Conservation (phyloP, 2,113 vertebrate species). For the Nanger granti region DNA sequence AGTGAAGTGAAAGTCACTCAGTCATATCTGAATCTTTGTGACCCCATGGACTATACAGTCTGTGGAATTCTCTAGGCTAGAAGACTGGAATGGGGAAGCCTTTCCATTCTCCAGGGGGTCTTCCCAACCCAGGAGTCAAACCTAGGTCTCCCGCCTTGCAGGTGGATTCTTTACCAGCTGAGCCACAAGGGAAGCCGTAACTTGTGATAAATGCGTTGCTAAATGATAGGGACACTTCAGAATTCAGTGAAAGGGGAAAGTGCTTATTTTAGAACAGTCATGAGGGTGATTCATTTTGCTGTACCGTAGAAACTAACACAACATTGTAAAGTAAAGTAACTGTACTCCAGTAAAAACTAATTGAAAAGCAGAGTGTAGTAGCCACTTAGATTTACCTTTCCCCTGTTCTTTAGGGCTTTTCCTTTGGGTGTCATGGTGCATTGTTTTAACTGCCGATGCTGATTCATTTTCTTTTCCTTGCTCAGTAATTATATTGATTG, state of each 20-base stretch:
- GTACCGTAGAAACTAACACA: background rate
- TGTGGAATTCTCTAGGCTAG: background rate
- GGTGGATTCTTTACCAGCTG: background rate
- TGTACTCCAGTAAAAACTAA: background rate
- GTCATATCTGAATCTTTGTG: fast-evolving
- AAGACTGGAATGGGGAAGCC: background rate
- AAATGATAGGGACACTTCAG: background rate
- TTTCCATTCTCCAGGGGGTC: background rate
- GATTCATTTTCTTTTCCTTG: conserved; percentile 1
- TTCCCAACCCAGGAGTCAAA: background rate
- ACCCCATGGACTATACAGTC: background rate
- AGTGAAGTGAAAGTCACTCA: background rate
- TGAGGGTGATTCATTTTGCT: background rate
- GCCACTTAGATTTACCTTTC: background rate
- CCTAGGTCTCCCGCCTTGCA: background rate
- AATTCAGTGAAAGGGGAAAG: background rate
- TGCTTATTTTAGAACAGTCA: background rate
- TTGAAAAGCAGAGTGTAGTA: background rate
- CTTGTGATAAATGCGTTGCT: background rate
- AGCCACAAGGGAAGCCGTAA: background rate
- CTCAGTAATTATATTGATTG: background rate
- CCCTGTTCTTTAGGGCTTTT: background rate
- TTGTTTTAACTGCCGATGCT: background rate
- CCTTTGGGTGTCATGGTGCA: background rate
- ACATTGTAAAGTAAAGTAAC: background rate